Conservation (phyloP, 2,797 vertebrate species). For the Telmatherina bonti region DNA sequence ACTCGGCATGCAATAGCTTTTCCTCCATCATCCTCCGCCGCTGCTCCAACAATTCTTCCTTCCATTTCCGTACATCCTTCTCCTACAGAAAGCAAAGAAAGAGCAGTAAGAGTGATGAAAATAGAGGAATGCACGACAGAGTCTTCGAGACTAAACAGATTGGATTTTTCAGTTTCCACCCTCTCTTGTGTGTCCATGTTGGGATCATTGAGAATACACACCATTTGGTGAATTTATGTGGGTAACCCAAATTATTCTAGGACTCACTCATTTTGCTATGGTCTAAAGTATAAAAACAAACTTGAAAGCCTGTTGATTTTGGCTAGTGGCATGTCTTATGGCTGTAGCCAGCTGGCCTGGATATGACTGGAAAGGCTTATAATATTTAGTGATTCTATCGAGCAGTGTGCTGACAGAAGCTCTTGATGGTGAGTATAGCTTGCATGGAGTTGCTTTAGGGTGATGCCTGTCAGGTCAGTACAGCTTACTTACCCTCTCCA, state of each 20-base stretch:
- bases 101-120: conserved; percentile 21
- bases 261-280: conserved; percentile 67
- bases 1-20: conserved; percentile 95
- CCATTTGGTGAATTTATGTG: conserved; percentile 71
- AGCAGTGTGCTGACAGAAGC: conserved; percentile 69
- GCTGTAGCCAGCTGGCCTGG: conserved; percentile 70
- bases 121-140: conserved; percentile 11
- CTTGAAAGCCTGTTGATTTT: conserved; percentile 75
- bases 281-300: conserved; percentile 78
- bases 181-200: conserved; percentile 30
- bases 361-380: conserved; percentile 57
- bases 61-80: conserved; percentile 98
- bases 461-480: conserved; percentile 53
- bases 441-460: conserved; percentile 48
- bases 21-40: conserved; percentile 98
- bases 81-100: conserved; percentile 82
- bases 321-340: conserved; percentile 65
- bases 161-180: conserved; percentile 32
- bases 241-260: conserved; percentile 75
- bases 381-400: conserved; percentile 77
- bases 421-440: conserved; percentile 52
- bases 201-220: conserved; percentile 67
- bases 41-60: conserved; percentile 96
- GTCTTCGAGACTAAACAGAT: conserved; percentile 40
- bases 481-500: conserved; percentile 91